Base-by-base conservation (phyloP, 2,113 vertebrate genomes). In the Raphicerus campestris region DNA sequence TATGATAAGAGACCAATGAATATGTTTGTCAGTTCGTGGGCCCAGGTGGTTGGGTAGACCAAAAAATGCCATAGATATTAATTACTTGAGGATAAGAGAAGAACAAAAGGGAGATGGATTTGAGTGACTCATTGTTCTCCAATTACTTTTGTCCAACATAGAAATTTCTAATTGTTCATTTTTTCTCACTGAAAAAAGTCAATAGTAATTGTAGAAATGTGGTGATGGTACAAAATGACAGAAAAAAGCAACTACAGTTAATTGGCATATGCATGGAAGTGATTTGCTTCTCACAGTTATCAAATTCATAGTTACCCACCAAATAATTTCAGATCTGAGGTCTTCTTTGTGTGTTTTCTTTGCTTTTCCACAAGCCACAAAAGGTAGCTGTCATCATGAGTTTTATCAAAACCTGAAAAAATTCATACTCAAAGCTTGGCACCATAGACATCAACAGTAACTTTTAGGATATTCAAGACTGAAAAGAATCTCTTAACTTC, bases 211-310 rank as follows among this genome's bases (percentile, higher is more conserved):
- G 98, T 97, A 98, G 96, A 95, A 75, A 91, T 96, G 66, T 94
- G 87, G 88, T 97, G 93, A 98, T 97, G 96, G 88, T 96, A 39
- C 42, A 97, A 97, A 96, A 95, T 93, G 86, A 63, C 66, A 73
- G 80, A 91, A 94, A 97, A 89, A 95, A 98, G 85, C 70, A 96
- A 97, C 94, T 98, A 96, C 70, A 97, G 93, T 88, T 94, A 96
- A 98, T 11, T 60, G 39, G n/a, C 73, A 75, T 39, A 60, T 66
- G 24, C 26, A 80, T 49, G 61, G 95, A 94, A 89, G 82, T 94
- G 88, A 58, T 78, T 97, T 93, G 63, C 77, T 99, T 98, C 98
- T 98, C 98, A 98, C 94, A 98, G 75, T 89, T 98, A 98, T 98
- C 97, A 96, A 49, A 92, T 98, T 98, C 87, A 88, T 86, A 98